These are phyloP conservation scores for Mus pahari DNA, from an alignment of 2,113 vertebrate genomes.

Conservation along the genomic window DNA sequence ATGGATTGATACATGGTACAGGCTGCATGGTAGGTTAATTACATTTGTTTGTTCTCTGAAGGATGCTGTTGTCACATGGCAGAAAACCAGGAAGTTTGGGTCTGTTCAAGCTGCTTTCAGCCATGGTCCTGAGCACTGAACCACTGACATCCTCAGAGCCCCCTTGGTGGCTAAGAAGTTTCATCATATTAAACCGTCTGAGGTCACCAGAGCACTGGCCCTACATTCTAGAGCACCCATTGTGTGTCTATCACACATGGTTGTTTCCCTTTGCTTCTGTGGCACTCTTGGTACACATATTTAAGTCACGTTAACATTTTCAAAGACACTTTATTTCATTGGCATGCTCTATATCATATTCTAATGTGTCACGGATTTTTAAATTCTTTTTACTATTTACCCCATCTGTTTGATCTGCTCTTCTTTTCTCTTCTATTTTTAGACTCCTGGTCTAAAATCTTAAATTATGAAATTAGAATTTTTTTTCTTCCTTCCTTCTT, in stretches of 20 bases:
- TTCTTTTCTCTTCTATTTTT: slow-evolving; percentile 40
- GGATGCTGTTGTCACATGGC: not conserved
- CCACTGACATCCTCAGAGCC: not conserved
- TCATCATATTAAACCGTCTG: not conserved
- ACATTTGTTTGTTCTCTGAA: slow-evolving; percentile 35
- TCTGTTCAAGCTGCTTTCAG: not conserved
- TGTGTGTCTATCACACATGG: not conserved
- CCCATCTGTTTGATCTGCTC: not conserved
- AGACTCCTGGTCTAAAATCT: not conserved
- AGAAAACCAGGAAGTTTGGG: slow-evolving; percentile 8
- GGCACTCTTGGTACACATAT: not conserved
- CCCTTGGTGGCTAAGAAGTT: not conserved
- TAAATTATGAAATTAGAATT: not conserved
- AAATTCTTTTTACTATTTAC: slow-evolving; percentile 14
- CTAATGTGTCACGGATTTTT: not conserved
- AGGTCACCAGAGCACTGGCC: not conserved
- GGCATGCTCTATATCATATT: not conserved
- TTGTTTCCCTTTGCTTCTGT: not conserved
- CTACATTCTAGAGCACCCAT: not conserved
- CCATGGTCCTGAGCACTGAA: not conserved
- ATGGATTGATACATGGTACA: not conserved
- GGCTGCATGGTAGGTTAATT: slow-evolving; percentile 37
- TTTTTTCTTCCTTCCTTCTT: not conserved
- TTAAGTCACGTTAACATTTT: not conserved
- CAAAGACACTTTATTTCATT: slow-evolving; percentile 2